Percentiles rank a stretch among this genome's conserved stretches.
Conservation (phyloP, 1,140 invertebrate genomes). For the Lethrus apterus region DNA sequence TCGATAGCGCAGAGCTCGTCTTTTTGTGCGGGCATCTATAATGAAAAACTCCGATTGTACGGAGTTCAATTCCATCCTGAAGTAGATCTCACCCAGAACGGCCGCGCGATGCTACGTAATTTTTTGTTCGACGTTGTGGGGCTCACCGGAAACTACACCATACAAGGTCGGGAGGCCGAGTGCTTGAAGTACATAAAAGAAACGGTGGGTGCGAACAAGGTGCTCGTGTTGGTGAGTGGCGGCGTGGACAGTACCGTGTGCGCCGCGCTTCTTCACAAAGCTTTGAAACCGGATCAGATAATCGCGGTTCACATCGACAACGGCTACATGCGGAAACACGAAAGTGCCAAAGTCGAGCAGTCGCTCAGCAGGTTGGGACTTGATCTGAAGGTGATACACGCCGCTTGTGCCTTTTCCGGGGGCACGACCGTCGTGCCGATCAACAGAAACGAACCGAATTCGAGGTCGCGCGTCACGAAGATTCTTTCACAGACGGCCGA, state of each 20-base stretch:
- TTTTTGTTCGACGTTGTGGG: conserved; percentile 90
- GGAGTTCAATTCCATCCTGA: conserved; percentile 97
- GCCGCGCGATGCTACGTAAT: conserved; percentile 86
- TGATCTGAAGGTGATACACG: conserved; percentile 74
- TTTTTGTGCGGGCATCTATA: conserved; percentile 84
- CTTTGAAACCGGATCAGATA: conserved; percentile 82
- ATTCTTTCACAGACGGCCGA: conserved; percentile 78
- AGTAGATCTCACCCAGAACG: conserved; percentile 92
- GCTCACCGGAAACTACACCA: conserved; percentile 80
- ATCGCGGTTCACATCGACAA: conserved; percentile 98
- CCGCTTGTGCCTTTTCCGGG: conserved; percentile 63
- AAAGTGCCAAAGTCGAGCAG: conserved; percentile 81
- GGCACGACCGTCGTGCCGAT: conserved; percentile 73
- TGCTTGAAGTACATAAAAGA: conserved; percentile 92
- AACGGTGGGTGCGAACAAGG: conserved; percentile 85
- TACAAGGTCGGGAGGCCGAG: conserved; percentile 78
- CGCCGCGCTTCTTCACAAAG: conserved; percentile 87
- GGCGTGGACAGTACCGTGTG: conserved; percentile 99
- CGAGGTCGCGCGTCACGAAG: conserved; percentile 70
- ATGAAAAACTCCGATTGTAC: conserved; percentile 85
- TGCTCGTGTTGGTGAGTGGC: conserved; percentile 86
- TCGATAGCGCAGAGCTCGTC: conserved; percentile 76
- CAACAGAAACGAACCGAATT: conserved; percentile 49
- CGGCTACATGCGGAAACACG: conserved; percentile 96
- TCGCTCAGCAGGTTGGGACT: conserved; percentile 79